These are phyloP conservation scores for Clupea harengus DNA, from an alignment of 2,113 vertebrate genomes.

Conservation along the genomic window DNA sequence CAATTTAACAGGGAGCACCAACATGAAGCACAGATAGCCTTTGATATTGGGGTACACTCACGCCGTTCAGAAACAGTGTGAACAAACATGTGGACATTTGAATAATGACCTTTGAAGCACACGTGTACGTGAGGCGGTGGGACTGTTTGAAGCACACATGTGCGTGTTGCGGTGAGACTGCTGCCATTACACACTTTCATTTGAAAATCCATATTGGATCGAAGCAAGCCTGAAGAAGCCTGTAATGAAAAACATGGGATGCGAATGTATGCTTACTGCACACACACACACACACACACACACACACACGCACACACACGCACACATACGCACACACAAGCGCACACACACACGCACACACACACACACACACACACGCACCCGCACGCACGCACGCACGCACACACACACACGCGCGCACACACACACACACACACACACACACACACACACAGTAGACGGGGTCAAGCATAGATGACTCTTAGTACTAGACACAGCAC, in stretches of 20 bases:
- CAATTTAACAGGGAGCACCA: not conserved
- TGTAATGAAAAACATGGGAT: not conserved
- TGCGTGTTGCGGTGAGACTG: not conserved
- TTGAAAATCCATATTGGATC: not conserved
- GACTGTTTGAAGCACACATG: not conserved
- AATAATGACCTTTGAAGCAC: constrained; percentile 9
- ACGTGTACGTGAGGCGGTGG: not conserved
- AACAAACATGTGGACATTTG: not conserved
- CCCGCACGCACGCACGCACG: not conserved
- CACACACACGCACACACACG: not conserved
- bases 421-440: not conserved
- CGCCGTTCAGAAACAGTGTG: not conserved
- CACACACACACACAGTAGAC: not conserved
- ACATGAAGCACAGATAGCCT: not conserved
- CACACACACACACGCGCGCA: not conserved
- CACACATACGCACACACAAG: not conserved
- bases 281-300: not conserved
- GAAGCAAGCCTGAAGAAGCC: not conserved
- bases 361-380: not conserved
- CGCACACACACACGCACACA: not conserved
- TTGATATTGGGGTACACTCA: not conserved
- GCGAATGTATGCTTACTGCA: not conserved
- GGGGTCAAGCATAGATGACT: too few species aligned
- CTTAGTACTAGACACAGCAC: too few species aligned
- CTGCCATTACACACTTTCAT: not conserved